Conservation (phyloP, 1,140 invertebrate genomes). For the Chionoecetes opilio region DNA sequence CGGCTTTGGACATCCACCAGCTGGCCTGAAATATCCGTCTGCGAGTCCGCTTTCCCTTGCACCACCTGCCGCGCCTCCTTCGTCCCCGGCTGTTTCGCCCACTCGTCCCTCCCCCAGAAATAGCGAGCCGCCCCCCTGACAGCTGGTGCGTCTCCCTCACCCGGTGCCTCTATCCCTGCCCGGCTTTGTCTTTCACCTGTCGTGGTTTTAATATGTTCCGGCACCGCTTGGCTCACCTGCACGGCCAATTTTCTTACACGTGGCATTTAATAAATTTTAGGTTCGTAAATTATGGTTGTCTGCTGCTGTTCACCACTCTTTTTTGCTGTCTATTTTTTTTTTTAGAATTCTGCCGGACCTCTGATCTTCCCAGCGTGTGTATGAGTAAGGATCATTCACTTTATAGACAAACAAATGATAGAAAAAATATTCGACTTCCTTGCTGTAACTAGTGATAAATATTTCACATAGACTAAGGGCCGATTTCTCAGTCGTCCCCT, state of each 20-base stretch:
- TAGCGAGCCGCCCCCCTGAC: neutral
- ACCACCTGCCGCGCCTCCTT: neutral
- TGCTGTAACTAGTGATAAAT: neutral
- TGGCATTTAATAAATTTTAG: neutral
- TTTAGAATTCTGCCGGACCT: neutral
- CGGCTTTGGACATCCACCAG: neutral
- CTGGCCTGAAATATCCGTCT: conserved; percentile 13
- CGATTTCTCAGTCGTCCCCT: no score
- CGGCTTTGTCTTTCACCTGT: conserved; percentile 24
- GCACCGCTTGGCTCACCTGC: conserved; percentile 23
- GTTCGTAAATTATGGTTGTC: neutral
- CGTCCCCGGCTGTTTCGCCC: neutral
- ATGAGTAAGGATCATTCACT: neutral
- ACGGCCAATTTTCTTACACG: neutral
- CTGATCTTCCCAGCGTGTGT: neutral
- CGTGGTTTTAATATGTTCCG: neutral
- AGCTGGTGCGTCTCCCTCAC: neutral
- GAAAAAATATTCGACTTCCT: neutral
- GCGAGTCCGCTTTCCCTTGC: neutral
- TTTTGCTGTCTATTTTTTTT: neutral
- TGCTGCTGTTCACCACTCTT: neutral
- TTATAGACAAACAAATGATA: neutral
- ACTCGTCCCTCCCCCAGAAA: conserved; percentile 14
- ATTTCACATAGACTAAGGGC: no score
- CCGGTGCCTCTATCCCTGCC: neutral